Base-by-base conservation (phyloP, 2,888 invertebrate species). In the Eueremaeus valkanovi region DNA sequence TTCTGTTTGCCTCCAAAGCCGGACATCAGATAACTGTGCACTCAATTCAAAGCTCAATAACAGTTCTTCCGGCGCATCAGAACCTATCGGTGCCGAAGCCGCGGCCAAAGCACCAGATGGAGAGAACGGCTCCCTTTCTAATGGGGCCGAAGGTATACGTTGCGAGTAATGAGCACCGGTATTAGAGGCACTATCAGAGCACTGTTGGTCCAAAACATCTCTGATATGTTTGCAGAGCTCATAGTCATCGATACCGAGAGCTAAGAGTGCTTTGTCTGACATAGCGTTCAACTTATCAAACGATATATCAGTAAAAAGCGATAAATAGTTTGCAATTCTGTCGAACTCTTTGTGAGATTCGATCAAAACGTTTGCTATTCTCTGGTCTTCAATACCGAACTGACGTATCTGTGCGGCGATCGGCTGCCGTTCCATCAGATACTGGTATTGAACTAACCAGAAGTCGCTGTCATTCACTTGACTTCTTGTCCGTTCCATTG, bases 401-500 rank as follows among this genome's bases (percentile, higher is more conserved):
- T 66, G 66, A 6, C 29, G 42, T 24, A 66, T 45, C n/a, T 74
- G 74, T n/a, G 29, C 40, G 0, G 18, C 31, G 13, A 74, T 42
- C n/a, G 93, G 92, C 79, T 90, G 88, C 36, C 88, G 88, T 82
- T 93, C 91, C 82, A 93, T 86, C 61, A 94, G 84, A 79, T 89
- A 88, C 83, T 94, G 93, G 83, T 92, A 94, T 83, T 93, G 93
- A 27, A 84, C 82, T 75, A 85, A 79, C 85, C 85, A 85, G 79
- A 83, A 85, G 79, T 85, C 84, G 33, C 81, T 80, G 79, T 83
- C 83, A 24, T 83, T 82, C 80, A 80, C 31, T 82, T 81, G 79
- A 82, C 82, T 24, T 21, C 68, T 2, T 21, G 40, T 21, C 81
- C 84, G 79, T 83, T 93, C 92, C 86, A 93, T 90, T 81, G 88